phyloP scores from a whole-genome alignment of 2,113 vertebrate species.

The Antechinus flavipes region DNA sequence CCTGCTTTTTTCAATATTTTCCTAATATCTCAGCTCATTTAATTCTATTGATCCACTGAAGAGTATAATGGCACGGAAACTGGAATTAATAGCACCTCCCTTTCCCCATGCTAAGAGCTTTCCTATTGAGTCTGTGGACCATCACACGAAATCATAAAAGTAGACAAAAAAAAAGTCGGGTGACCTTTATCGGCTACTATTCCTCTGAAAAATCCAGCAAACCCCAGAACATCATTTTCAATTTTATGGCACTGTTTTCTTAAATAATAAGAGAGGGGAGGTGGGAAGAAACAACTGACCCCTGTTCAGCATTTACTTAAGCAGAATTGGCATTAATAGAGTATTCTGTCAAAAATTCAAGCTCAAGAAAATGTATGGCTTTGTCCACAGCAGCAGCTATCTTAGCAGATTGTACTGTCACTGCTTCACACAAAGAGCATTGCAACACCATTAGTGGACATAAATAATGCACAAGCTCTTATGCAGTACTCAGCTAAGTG shows the following conservation, averaged over 20 bases:
- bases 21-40: slow-evolving; percentile 89
- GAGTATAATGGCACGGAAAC: slow-evolving; percentile 85
- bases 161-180: slow-evolving; percentile 83
- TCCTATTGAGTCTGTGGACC: slow-evolving; percentile 84
- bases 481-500: slow-evolving; percentile 98
- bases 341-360: slow-evolving; percentile 92
- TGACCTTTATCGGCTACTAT: slow-evolving; percentile 84
- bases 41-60: slow-evolving; percentile 88
- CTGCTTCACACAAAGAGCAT: slow-evolving; percentile 94
- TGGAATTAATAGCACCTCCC: slow-evolving; percentile 85
- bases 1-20: slow-evolving; percentile 88
- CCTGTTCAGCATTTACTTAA: slow-evolving; percentile 93
- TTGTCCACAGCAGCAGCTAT: slow-evolving; percentile 96
- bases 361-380: slow-evolving; percentile 93
- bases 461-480: slow-evolving; percentile 99
- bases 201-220: slow-evolving; percentile 85
- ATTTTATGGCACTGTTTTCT: slow-evolving; percentile 86
- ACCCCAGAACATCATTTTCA: slow-evolving; percentile 85
- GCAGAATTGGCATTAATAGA: slow-evolving; percentile 96
- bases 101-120: slow-evolving; percentile 81
- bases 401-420: slow-evolving; percentile 95
- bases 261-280: slow-evolving; percentile 84
- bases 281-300: slow-evolving; percentile 85
- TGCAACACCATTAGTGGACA: slow-evolving; percentile 97
- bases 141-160: slow-evolving; percentile 86